A percentile compares a stretch with the other conserved stretches of the same genome.
These are phyloP conservation scores for Mormyrus hasselquistii DNA, from an alignment of 2,797 vertebrate species.

Conservation along the genomic window DNA sequence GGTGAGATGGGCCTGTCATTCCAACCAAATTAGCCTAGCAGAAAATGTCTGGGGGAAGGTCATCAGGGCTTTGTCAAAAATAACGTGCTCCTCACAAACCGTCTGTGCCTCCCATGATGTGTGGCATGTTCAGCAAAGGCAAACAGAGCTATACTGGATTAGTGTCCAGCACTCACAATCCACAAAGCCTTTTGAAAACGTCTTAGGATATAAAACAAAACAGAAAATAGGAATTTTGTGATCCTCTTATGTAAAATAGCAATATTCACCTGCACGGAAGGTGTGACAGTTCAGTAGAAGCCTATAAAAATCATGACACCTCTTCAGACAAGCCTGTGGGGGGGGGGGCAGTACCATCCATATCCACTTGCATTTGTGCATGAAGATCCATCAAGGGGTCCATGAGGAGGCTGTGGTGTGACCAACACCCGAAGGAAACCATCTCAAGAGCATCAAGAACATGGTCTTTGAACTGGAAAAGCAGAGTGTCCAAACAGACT, in stretches of 20 bases:
- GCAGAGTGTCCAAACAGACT: background rate
- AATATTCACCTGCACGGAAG: background rate
- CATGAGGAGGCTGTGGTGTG: background rate
- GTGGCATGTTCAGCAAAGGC: background rate
- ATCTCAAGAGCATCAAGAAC: background rate
- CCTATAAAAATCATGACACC: background rate
- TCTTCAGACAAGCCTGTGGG: background rate
- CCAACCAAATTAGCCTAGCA: background rate
- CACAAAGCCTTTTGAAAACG: background rate
- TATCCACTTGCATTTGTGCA: background rate
- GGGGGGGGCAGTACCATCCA: background rate
- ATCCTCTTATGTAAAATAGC: background rate
- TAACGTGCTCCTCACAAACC: background rate
- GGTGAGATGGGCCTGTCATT: background rate
- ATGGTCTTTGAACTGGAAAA: background rate
- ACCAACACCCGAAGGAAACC: background rate
- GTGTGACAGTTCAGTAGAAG: background rate
- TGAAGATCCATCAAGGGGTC: background rate
- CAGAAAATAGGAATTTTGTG: background rate
- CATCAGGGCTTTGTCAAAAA: background rate
- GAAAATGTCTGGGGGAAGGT: conserved; percentile 3
- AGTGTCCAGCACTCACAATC: background rate
- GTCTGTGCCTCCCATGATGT: conserved; percentile 5
- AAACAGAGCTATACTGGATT: background rate
- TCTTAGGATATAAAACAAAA: conserved; percentile 49